Base-by-base conservation (phyloP, 2,888 invertebrate species). In the Eulithis testata region DNA sequence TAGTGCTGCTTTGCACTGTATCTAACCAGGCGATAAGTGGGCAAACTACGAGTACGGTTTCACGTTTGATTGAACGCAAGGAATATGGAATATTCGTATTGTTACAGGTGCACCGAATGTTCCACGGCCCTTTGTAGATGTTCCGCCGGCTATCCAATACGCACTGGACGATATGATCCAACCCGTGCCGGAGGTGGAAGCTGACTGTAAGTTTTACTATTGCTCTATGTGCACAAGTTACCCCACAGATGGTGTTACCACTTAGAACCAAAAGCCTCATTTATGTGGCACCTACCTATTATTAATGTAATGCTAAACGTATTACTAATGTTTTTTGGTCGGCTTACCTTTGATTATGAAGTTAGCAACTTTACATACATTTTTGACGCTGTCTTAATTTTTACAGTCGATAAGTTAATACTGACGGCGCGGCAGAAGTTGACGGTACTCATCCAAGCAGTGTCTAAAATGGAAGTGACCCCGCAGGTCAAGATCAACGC, bases 391-490 rank as follows among this genome's bases (percentile, higher is more conserved):
- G 11, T 14, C 36, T 55, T 71, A 60, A 36, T 57, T 51, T 70
- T 49, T 5, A 50, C 78, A 93, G 92, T 92, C 61, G 93, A 93
- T 73, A 91, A 90, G 76, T 62, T 93, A 66, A 74, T 92, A 51
- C 8, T 69, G 47, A 88, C 75, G 4, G 89, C 90, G 4, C 77
- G 77, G 11, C 88, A 89, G 66, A 92, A 91, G 73, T 75, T 92
- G 57, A 82, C 60, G 21, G 80, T 90, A 53, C 78, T 93, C 43
- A 85, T 90, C 5, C 82, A 83, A 62, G 91, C 90, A 0, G 81
- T 89, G 3, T 78, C 90, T 2, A 89, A 86, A 74, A 89, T 92
- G 85, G 91, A 91, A 1, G 82, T 90, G 11, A 87, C 87, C 0
- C 75, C 78, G 0, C 86, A 87, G 57, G 74, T 89, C n/a, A 83